Evolutionary conservation across 2,113 vertebrate species (phyloP).

Genomic region (Lagopus leucura): DNA sequence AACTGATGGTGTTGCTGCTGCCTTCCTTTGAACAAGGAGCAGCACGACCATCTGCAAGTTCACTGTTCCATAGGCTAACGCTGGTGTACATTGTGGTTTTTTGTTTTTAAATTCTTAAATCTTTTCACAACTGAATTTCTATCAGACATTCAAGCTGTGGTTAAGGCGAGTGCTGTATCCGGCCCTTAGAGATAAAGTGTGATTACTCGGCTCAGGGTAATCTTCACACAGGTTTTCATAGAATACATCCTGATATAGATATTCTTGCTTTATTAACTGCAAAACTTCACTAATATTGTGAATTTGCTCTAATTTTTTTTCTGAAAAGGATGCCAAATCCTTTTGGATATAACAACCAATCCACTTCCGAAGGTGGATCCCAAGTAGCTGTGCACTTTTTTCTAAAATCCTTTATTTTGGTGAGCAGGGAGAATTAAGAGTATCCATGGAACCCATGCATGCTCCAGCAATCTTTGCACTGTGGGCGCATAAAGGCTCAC

Average conservation of each 20-base stretch:
- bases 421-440: background rate
- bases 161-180: background rate
- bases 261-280: background rate
- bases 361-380: background rate
- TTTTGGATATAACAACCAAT: background rate
- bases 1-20: fast-evolving
- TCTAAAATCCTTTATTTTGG: background rate
- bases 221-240: fast-evolving
- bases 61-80: fast-evolving
- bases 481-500: background rate
- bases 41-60: fast-evolving
- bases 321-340: background rate
- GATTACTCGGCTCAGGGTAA: background rate
- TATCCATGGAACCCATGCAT: fast-evolving
- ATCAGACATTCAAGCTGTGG: background rate
- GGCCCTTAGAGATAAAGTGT: background rate
- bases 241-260: background rate
- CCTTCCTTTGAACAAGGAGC: background rate
- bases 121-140: background rate
- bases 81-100: background rate
- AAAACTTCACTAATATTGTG: background rate
- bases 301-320: background rate
- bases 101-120: no score
- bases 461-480: fast-evolving
- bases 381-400: background rate